phyloP scores from a whole-genome alignment of 2,888 invertebrate species.

The Cephus runcator region DNA sequence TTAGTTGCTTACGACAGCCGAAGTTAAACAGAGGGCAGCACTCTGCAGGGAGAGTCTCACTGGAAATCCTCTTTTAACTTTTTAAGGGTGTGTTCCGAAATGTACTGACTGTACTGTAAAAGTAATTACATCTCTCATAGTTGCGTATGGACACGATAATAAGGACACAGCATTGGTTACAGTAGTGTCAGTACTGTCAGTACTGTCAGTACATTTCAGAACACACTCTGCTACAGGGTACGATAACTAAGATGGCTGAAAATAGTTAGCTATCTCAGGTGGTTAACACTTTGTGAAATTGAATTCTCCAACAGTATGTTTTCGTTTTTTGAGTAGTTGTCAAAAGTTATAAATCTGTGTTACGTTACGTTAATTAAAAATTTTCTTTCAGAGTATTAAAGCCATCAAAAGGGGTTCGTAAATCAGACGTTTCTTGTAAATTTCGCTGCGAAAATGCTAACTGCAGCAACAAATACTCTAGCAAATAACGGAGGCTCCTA shows the following conservation, averaged over 20 bases:
- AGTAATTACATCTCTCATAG: no score
- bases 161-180: no score
- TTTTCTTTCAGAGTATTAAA: neutral
- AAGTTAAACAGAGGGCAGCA: neutral
- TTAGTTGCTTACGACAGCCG: neutral
- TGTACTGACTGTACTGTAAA: no score
- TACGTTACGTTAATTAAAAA: neutral
- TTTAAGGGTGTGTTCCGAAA: no score
- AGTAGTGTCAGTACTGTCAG: no score
- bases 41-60: neutral
- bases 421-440: neutral
- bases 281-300: neutral
- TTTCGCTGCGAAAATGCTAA: constrained; percentile 55
- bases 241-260: neutral
- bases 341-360: neutral
- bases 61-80: neutral
- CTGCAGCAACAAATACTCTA: constrained; percentile 64
- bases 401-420: neutral
- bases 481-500: constrained; percentile 70
- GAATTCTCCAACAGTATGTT: neutral
- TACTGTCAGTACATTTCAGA: no score
- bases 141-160: no score
- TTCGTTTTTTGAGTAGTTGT: neutral
- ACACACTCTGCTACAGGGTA: no score
- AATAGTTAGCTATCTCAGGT: neutral